These are phyloP conservation scores for Dryas iulia DNA, from an alignment of 1,140 invertebrate genomes.

Conservation along the genomic window DNA sequence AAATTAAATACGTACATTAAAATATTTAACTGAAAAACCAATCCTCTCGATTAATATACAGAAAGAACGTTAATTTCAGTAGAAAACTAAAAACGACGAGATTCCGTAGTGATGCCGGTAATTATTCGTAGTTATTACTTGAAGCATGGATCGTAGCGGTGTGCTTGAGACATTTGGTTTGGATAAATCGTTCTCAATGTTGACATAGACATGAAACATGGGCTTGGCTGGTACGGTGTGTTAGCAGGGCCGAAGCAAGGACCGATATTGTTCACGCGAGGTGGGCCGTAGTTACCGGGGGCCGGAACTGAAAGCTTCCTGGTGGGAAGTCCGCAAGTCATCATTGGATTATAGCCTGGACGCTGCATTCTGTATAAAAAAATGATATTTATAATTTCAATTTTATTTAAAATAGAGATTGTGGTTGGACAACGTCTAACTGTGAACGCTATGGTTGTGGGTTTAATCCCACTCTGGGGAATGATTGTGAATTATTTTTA, in stretches of 20 bases:
- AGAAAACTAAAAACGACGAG: constrained; percentile 6
- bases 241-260: constrained; percentile 28
- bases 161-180: constrained; percentile 15
- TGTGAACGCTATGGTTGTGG: too few relatives aligned
- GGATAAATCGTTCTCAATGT: constrained; percentile 20
- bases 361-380: constrained; percentile 39
- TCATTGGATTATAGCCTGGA: constrained; percentile 28
- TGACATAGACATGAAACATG: constrained; percentile 32
- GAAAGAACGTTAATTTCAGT: background rate
- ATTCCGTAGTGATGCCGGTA: constrained; percentile 9
- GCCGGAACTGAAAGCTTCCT: constrained; percentile 8
- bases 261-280: constrained; percentile 19
- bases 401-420: too few relatives aligned
- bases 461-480: too few relatives aligned
- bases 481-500: too few relatives aligned
- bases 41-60: background rate
- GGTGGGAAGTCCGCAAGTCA: constrained; percentile 16
- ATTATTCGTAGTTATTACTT: constrained; percentile 24
- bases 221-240: constrained; percentile 12
- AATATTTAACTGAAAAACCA: background rate
- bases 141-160: constrained; percentile 38
- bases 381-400: background rate
- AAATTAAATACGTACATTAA: background rate
- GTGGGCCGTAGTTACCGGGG: constrained; percentile 15
- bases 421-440: too few relatives aligned